Base-by-base conservation (phyloP, 1,140 invertebrate genomes). In the Triops longicaudatus region DNA sequence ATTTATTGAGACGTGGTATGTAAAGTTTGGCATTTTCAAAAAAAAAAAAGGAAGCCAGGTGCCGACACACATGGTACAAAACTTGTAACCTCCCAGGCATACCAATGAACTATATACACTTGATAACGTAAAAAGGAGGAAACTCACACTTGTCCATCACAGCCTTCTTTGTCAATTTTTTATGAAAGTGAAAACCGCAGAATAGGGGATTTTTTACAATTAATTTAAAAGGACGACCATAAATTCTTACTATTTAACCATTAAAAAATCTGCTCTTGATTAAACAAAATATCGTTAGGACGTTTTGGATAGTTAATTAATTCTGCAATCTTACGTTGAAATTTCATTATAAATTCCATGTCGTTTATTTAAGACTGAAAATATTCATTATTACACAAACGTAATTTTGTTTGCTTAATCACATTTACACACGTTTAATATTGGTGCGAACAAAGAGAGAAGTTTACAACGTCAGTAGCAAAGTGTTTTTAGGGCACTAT, bases 91-190 rank as follows among this genome's bases (percentile, higher is more conserved):
- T 63, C 50, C 50, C 50, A 63, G 50, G 50, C 50, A 63, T 63
- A 63, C 50, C 50, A 63, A 63, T 63, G 50, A 63, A 63, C 50
- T 63, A 63, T n/a, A 63, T 63, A 63, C 31, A 37, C 31, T 37
- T 37, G 50, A 63, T 63, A 63, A 63, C 22, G 50, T 14, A n/a
- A 63, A 63, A n/a, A 63, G 22, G 50, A 63, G 17, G 31, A 37
- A 37, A 37, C 31, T 37, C 31, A 37, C 31, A 37, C 31, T 37
- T 37, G 31, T 63, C 50, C 50, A 63, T 63, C 50, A 63, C 17
- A n/a, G 14, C 22, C 17, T 63, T 22, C 50, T 63, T 37, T 37
- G 31, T 37, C 31, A 7, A 37, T 37, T 17, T n/a, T 63, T 63
- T 63, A 63, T 63, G 50, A 6, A 63, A 63, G 14, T 22, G 50